phyloP scores from a whole-genome alignment of 2,888 invertebrate genomes.

The Leucozona laternaria region DNA sequence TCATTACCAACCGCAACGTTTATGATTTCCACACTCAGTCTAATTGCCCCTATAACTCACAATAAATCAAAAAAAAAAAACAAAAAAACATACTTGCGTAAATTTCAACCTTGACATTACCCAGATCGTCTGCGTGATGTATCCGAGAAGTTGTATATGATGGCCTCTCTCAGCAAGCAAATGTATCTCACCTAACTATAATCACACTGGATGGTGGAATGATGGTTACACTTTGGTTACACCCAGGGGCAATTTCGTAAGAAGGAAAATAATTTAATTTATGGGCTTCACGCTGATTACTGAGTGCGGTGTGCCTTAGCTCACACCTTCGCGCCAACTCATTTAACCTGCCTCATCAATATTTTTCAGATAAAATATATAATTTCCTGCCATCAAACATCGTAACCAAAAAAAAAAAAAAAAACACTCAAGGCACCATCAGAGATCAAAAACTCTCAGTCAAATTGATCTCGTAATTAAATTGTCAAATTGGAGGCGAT shows the following conservation, averaged over 20 bases:
- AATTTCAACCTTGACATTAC: slow-evolving; percentile 69
- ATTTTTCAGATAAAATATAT: slow-evolving; percentile 45
- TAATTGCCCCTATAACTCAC: slow-evolving; percentile 38
- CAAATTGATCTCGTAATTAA: slow-evolving; percentile 65
- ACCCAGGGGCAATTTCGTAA: slow-evolving; percentile 68
- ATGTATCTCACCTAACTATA: slow-evolving; percentile 61
- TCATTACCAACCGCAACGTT: slow-evolving; percentile 45
- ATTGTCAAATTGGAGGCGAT: slow-evolving; percentile 73
- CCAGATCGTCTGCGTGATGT: slow-evolving; percentile 14
- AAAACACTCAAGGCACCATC: slow-evolving; percentile 28
- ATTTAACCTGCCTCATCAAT: slow-evolving; percentile 55
- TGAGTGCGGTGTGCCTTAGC: slow-evolving; percentile 50
- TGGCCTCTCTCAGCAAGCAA: slow-evolving; percentile 31
- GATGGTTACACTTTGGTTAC: slow-evolving; percentile 44
- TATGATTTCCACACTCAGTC: slow-evolving; percentile 46
- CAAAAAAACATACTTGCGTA: slow-evolving; percentile 35
- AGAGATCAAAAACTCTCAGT: slow-evolving; percentile 19
- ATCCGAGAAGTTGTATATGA: slow-evolving; percentile 24
- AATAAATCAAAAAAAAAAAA: slow-evolving; percentile 55
- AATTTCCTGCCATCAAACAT: slow-evolving; percentile 55
- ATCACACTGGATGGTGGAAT: slow-evolving; percentile 47
- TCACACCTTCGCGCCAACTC: slow-evolving; percentile 45
- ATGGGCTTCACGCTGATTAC: slow-evolving; percentile 63
- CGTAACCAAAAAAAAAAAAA: slow-evolving; percentile 9
- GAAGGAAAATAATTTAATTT: slow-evolving; percentile 68